Conservation (phyloP, 37 sponge, comb jelly and placozoan species). For the Spongia lamella region DNA sequence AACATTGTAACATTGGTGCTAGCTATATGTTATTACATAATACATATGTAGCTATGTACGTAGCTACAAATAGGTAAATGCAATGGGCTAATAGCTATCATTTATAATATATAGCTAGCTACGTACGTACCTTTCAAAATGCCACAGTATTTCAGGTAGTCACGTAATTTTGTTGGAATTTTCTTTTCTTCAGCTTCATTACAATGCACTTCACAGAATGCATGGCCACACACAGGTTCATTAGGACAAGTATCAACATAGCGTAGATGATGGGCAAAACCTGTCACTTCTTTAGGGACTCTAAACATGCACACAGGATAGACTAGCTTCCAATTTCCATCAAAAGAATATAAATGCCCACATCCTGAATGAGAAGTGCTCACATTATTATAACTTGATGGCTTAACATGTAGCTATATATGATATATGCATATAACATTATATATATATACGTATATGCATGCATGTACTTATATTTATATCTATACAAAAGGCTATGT, state of each 20-base stretch:
- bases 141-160: constrained; percentile 22
- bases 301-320: constrained; percentile 28
- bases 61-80: too few relatives aligned
- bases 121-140: too few relatives aligned
- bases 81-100: too few relatives aligned
- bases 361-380: too few relatives aligned
- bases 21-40: too few relatives aligned
- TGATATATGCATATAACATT: not conserved
- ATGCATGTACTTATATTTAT: not conserved
- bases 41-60: too few relatives aligned
- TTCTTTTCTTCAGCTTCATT: not conserved
- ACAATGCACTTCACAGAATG: constrained; percentile 18
- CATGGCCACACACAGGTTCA: constrained; percentile 2
- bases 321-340: constrained; percentile 21
- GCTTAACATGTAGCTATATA: too few relatives aligned
- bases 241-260: constrained; percentile 22
- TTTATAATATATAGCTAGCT: too few relatives aligned
- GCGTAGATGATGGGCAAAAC: not conserved
- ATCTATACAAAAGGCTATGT: not conserved
- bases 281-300: not conserved
- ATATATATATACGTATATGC: not conserved
- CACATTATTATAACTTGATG: too few relatives aligned
- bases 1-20: too few relatives aligned
- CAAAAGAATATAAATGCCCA: constrained; percentile 21
- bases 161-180: constrained; percentile 20